Evolutionary conservation across 1,140 invertebrate genomes (phyloP), one percentile per base, ranked within the genome.

Genomic region (Heliconius melpomene): DNA sequence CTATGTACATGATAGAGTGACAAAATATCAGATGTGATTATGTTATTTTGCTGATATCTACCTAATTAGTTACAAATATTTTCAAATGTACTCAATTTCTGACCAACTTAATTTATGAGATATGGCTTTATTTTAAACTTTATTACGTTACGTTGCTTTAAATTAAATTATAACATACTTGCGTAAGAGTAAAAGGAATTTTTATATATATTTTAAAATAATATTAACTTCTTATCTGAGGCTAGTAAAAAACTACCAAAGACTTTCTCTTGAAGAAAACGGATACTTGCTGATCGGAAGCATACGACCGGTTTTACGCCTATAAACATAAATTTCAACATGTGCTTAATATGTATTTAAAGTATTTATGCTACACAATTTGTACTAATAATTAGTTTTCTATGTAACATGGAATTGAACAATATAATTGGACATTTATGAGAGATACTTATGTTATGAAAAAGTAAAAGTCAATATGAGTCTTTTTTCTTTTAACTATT

Each of bases 211-310:
- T 23, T 3, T 9, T n/a, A 9, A 20, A 23, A 9, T 11, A 23
- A 57, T 57, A 57, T 23, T 66, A 6, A n/a, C n/a, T 60, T 60
- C 2, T 66, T 66, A 29, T 66, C 5, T 26, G 29, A 7, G 23
- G 16, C 23, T 16, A 9, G 60, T 66, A 8, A 2, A 66, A 66
- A 26, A 1, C 3, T 13, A 29, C 60, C 23, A 29, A 13, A 13
- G 26, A 66, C 60, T 66, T 66, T 66, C 60, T 66, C 60, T 66
- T 26, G 54, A 60, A 75, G 50, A 75, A 75, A 75, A 60, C 54
- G n/a, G 60, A 66, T 66, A n/a, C 74, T n/a, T 60, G 54, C n/a
- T 54, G 23, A 66, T 66, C 54, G 54, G 74, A 75, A 66, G 38
- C n/a, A 38, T 9, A 54, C 38, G 74, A 75, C 74, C 77, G 40